Conservation (phyloP, 2,797 vertebrate species). For the Phylloscopus collybita region DNA sequence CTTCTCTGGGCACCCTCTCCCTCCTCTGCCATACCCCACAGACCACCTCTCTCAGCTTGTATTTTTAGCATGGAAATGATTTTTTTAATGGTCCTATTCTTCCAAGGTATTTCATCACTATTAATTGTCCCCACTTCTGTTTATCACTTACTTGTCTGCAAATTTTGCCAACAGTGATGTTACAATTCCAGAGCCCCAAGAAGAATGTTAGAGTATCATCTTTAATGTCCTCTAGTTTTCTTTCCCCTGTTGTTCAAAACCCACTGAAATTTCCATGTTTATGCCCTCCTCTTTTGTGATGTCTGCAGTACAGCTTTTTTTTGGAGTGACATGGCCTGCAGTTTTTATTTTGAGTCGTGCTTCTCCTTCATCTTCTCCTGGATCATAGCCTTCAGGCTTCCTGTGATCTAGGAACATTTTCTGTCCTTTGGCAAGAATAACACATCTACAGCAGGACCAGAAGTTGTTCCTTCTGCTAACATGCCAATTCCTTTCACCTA, state of each 20-base stretch:
- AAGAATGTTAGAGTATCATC: neutral
- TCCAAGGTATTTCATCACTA: neutral
- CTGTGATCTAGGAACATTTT: neutral
- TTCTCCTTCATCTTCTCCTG: neutral
- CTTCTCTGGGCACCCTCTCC: neutral
- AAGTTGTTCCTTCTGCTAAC: neutral
- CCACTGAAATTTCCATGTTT: neutral
- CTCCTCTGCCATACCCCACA: neutral
- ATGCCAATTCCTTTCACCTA: neutral
- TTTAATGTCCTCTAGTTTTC: neutral
- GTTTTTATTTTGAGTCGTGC: neutral
- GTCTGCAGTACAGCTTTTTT: neutral
- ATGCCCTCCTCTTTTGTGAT: neutral
- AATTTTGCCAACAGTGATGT: neutral
- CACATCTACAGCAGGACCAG: neutral
- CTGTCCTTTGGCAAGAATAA: neutral
- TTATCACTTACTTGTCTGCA: neutral
- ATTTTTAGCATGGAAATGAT: neutral
- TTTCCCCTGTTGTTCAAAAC: neutral
- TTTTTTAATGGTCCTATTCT: neutral
- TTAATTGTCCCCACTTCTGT: neutral
- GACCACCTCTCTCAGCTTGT: neutral
- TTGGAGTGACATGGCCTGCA: neutral
- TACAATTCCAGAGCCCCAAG: neutral
- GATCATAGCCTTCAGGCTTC: neutral